phyloP scores from a whole-genome alignment of 2,888 invertebrate species.

The Polia nebulosa region DNA sequence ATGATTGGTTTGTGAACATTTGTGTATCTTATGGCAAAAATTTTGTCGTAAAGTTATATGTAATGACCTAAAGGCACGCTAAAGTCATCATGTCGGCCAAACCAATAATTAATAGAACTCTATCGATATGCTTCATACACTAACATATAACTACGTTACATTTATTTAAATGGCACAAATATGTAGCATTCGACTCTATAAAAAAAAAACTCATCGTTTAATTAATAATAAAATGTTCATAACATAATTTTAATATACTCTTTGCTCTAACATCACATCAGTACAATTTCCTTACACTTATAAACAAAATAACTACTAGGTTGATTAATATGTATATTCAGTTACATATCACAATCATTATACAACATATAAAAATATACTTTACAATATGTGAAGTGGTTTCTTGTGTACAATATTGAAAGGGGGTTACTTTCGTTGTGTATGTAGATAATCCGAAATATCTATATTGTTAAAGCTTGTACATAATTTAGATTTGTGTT shows the following conservation, averaged over 20 bases:
- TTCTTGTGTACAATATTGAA: slow-evolving; percentile 40
- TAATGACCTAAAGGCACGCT: slow-evolving; percentile 69
- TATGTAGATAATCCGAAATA: slow-evolving; percentile 17
- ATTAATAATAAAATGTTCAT: slow-evolving; percentile 70
- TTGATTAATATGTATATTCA: slow-evolving; percentile 73
- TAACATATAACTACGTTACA: slow-evolving; percentile 77
- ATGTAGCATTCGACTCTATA: slow-evolving; percentile 84
- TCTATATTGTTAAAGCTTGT: slow-evolving; percentile 49
- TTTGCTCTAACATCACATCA: slow-evolving; percentile 89
- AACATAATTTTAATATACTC: slow-evolving; percentile 79
- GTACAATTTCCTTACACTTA: slow-evolving; percentile 81
- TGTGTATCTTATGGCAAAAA: slow-evolving; percentile 60
- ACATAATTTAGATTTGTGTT: slow-evolving; percentile 38
- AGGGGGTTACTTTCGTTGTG: slow-evolving; percentile 45
- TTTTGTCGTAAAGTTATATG: slow-evolving; percentile 33
- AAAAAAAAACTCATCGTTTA: slow-evolving; percentile 69
- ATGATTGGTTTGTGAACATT: slow-evolving; percentile 31
- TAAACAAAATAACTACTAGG: slow-evolving; percentile 75
- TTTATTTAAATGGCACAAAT: slow-evolving; percentile 86
- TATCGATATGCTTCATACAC: slow-evolving; percentile 71
- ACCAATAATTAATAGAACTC: slow-evolving; percentile 62
- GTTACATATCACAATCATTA: slow-evolving; percentile 76
- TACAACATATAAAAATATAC: slow-evolving; percentile 71
- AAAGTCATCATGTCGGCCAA: slow-evolving; percentile 67
- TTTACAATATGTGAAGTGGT: slow-evolving; percentile 63